Base-by-base conservation (phyloP, 2,888 invertebrate genomes). In the Drosophila birchii region DNA sequence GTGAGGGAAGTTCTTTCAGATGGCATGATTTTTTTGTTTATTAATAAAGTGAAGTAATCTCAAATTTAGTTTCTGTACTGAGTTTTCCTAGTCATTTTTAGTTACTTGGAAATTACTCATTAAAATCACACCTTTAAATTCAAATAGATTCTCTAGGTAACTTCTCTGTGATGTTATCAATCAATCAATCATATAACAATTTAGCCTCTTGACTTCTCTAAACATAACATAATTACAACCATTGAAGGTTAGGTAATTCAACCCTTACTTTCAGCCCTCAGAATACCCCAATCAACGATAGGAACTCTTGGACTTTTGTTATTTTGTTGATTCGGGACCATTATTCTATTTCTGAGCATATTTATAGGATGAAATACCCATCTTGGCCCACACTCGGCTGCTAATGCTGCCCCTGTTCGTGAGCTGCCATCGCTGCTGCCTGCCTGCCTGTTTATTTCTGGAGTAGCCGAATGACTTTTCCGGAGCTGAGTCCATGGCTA, bases 391-490 rank as follows among this genome's bases (percentile, higher is more conserved):
- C 64, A 69, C 70, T 67, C 36, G 20, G 18, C 20, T 51, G 54
- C 53, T 72, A 63, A 34, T 39, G 58, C 44, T 54, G 56, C 36
- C 34, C 20, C 51, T 51, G 43, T 26, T 56, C 20, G 66, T 32
- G 34, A 18, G 64, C 44, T 60, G 61, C 56, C 68, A 23, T 16
- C 55, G 60, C 43, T 49, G 68, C 72, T 79, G 69, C 47, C 47
- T 29, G 29, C 47, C 32, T 32, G 12, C 12, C 49, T 83, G 86
- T 84, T 84, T 86, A 84, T 84, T 84, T 84, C 84, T 86, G 84
- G 86, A 84, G 84, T 86, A 84, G 79, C 67, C 86, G 84, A 85
- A 86, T 85, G 86, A 85, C 81, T 85, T 85, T 85, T 85, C 84
- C 84, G 84, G 83, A 78, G 36, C 47, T 18, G 57, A 57, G 47